phyloP scores from a whole-genome alignment of 2,888 invertebrate genomes.

The Cantharis nigra region DNA sequence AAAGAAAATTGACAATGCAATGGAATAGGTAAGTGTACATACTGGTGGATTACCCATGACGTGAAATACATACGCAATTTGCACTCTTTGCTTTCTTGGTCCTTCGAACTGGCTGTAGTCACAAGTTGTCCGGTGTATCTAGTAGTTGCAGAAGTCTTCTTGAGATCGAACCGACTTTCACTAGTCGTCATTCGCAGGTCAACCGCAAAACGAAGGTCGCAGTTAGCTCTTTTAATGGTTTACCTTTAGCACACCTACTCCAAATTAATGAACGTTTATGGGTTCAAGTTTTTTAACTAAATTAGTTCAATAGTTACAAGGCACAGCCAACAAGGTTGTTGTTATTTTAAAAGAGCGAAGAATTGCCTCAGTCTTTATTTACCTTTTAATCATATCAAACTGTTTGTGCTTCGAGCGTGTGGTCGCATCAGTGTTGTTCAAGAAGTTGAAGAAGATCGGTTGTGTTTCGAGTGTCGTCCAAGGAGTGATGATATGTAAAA shows the following conservation, averaged over 20 bases:
- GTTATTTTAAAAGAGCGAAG: not conserved
- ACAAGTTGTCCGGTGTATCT: not conserved
- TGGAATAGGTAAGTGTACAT: not conserved
- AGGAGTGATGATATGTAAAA: not conserved
- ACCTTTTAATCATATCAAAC: not conserved
- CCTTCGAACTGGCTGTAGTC: not conserved
- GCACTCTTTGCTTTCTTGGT: not conserved
- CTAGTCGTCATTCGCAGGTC: constrained; percentile 26
- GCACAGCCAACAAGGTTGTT: not conserved
- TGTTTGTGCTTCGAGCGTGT: not conserved
- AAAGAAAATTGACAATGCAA: not conserved
- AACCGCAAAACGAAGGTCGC: constrained; percentile 23
- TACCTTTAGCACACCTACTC: constrained; percentile 27
- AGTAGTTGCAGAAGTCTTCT: constrained; percentile 17
- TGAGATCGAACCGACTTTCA: constrained; percentile 24
- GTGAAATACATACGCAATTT: not conserved
- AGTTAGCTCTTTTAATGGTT: constrained; percentile 12
- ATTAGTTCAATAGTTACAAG: not conserved
- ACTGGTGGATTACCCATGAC: not conserved
- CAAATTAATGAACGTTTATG: not conserved
- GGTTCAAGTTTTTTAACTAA: not conserved
- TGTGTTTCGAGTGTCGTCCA: not conserved
- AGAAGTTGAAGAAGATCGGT: not conserved
- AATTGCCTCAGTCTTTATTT: not conserved
- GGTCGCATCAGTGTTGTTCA: not conserved